These are phyloP conservation scores for Hydrolagus colliei DNA, from an alignment of 2,797 vertebrate species.

Conservation along the genomic window DNA sequence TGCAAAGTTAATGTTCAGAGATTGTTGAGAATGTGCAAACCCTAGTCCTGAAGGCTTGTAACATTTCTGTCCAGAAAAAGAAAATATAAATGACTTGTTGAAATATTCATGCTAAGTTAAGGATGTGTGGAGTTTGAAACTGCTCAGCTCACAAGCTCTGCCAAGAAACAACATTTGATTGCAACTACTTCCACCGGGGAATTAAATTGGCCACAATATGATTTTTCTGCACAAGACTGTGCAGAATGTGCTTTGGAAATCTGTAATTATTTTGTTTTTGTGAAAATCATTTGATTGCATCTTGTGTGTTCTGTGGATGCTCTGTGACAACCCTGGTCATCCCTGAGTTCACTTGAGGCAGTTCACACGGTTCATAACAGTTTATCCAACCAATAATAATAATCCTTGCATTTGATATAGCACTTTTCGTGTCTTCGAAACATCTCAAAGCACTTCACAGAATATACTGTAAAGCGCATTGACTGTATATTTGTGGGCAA, in stretches of 20 bases:
- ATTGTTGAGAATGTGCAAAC: no score
- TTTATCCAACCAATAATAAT: no score
- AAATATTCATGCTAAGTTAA: not conserved
- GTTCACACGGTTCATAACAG: no score
- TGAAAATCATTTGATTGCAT: not conserved
- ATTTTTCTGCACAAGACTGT: not conserved
- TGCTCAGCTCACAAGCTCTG: not conserved
- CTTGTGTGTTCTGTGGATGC: not conserved
- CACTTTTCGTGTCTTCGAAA: no score
- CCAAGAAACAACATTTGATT: not conserved
- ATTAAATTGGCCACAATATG: not conserved
- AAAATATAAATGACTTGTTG: not conserved
- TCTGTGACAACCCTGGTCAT: not conserved
- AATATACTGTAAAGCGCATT: no score
- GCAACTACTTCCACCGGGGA: not conserved
- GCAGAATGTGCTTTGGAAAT: not conserved
- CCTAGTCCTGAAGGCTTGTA: no score
- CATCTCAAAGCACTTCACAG: no score
- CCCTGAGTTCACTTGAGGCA: not conserved
- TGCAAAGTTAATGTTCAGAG: no score
- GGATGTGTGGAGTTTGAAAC: not conserved
- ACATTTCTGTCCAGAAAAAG: not conserved
- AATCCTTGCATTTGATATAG: no score
- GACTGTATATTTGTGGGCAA: no score
- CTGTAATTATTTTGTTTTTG: not conserved